Conservation (phyloP, 2,797 vertebrate genomes). For the Pipistrellus nathusii region DNA sequence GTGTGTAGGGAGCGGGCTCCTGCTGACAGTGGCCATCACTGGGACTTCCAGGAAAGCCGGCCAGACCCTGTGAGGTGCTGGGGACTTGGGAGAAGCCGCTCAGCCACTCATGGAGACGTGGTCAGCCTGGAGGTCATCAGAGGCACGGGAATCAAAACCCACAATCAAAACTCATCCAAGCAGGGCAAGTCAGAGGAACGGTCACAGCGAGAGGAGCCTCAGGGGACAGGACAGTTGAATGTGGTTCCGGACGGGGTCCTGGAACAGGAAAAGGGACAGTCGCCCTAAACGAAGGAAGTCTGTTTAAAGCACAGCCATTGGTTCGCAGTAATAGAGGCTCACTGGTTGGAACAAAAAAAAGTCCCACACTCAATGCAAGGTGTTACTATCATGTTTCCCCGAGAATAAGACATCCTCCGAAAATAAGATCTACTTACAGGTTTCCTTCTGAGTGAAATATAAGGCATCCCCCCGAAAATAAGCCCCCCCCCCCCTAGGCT, state of each 20-base stretch:
- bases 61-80: background rate
- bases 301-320: fast-evolving
- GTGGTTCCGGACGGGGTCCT: background rate
- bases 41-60: background rate
- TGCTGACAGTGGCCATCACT: fast-evolving
- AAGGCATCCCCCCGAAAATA: no score
- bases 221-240: fast-evolving
- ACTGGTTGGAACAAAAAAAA: fast-evolving
- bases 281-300: fast-evolving
- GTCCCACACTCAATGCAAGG: no score
- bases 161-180: no score
- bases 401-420: no score
- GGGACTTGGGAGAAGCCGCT: fast-evolving
- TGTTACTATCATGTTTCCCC: no score
- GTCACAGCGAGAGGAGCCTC: fast-evolving
- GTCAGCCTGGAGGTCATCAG: fast-evolving
- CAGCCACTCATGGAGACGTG: fast-evolving
- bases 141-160: fast-evolving
- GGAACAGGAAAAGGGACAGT: fast-evolving
- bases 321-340: background rate
- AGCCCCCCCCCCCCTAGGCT: no score
- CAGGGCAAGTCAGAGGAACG: background rate
- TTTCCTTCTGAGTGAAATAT: no score
- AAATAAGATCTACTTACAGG: no score
- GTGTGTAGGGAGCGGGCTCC: fast-evolving